Base-by-base conservation (phyloP, 2,888 invertebrate species). In the Hanleya hanleyi region DNA sequence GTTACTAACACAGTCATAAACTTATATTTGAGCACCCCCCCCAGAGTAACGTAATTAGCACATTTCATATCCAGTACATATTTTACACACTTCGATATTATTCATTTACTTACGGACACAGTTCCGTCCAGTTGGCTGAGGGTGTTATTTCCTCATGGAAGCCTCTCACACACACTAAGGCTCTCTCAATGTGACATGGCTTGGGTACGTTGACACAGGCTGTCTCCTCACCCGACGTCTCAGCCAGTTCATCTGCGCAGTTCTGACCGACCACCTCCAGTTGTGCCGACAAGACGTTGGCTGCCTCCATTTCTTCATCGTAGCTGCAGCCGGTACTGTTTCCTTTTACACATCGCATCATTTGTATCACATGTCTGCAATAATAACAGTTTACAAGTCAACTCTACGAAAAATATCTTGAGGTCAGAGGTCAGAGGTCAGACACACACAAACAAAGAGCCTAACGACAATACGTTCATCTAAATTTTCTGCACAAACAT, bases 281-380 rank as follows among this genome's bases (percentile, higher is more conserved):
- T 4, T 29, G 15, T 2, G 22, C 57, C 22, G 57, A 22, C 32
- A 57, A 57, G 29, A 57, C 12, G 15, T 57, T 26, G 5, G 57
- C 57, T 1, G 57, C 22, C 29, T 26, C 26, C 57, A 57, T 57
- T 29, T 57, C 57, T 26, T 57, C 57, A 26, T 57, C 57, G 57
- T 57, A 57, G 9, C 57, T 57, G 29, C 57, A 57, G 29, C 57
- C 57, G 2, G 57, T 57, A 57, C 57, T 57, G 57, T 57, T 57
- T 26, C 57, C 57, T 32, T 57, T 22, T 15, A 57, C 57, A 57
- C 57, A 57, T 4, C 32, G 57, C 57, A 57, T 57, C 32, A 57
- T 29, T 9, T 57, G 29, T 15, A 29, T 57, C 57, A 57, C 57
- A 22, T 29, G 57, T 22, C 57, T 57, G 57, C 4, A 26, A n/a